Percentiles rank a stretch among this genome's conserved stretches.
These are phyloP conservation scores for Stigmatopora argus DNA, from an alignment of 2,113 vertebrate genomes.

Conservation along the genomic window DNA sequence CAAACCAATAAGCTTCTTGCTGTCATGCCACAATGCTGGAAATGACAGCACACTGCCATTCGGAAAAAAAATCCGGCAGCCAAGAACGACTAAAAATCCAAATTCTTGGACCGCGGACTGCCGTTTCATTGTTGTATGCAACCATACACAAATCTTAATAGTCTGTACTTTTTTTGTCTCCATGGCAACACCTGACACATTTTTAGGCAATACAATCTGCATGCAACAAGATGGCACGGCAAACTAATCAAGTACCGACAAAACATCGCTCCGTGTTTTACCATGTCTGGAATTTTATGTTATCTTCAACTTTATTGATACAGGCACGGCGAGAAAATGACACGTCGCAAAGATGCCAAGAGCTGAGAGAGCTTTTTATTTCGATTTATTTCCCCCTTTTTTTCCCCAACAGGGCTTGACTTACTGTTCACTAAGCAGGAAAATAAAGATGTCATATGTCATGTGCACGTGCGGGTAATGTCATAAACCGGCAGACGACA, in stretches of 20 bases:
- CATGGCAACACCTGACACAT: slow-evolving; percentile 42
- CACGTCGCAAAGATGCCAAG: slow-evolving; percentile 23
- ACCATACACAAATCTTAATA: slow-evolving; percentile 2
- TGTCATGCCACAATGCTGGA: not conserved
- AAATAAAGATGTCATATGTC: slow-evolving; percentile 7
- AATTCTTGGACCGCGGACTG: too few relatives aligned
- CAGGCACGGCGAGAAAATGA: slow-evolving; percentile 23
- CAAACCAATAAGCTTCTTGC: not conserved
- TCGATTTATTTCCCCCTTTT: not conserved
- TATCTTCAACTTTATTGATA: slow-evolving; percentile 34
- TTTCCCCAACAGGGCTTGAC: not conserved
- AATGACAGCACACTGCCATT: not conserved
- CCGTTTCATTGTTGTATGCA: not conserved
- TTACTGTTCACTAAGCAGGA: slow-evolving; percentile 8
- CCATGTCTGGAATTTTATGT: slow-evolving; percentile 15
- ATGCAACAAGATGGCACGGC: slow-evolving; percentile 26
- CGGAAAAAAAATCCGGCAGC: not conserved
- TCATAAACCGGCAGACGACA: slow-evolving; percentile 2
- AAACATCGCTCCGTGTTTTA: slow-evolving; percentile 19
- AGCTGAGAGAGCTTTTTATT: slow-evolving; percentile 14
- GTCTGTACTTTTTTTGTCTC: slow-evolving; percentile 19
- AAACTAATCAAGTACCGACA: slow-evolving; percentile 37
- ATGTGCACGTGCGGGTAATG: not conserved
- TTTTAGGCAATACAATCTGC: slow-evolving; percentile 20
- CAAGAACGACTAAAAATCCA: not conserved